Base-by-base conservation (phyloP, 2,113 vertebrate species). In the Prionailurus bengalensis region DNA sequence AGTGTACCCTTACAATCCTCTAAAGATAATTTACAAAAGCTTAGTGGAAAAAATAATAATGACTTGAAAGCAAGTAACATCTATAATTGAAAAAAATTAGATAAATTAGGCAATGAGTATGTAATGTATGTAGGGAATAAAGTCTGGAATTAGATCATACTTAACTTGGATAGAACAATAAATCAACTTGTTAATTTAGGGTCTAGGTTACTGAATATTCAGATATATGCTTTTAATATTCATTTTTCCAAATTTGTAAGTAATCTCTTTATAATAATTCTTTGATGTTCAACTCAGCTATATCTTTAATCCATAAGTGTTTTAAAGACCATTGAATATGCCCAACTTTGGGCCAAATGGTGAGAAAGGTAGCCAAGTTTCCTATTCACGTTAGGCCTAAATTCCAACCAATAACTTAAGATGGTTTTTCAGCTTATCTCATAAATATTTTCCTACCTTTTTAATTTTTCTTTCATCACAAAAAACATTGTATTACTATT, bases 391-490 rank as follows among this genome's bases (percentile, higher is more conserved):
- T 83, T 83, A 61, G 66, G 12, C 36, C 58, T 36, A 63, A 96
- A 71, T 91, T 81, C 8, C 15, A 65, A 36, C 8, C 6, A 33
- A 16, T 55, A 74, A 14, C 29, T 63, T 89, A 45, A 55, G 29
- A 95, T 91, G 3, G 71, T 16, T 68, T 94, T 79, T 84, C 12
- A 58, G 79, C 17, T 82, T 39, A 21, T 36, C 25, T 71, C 66
- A 42, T 48, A 68, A 79, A 80, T 79, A 90, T 53, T 79, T 96
- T 31, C 58, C 42, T 96, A 91, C 11, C 14, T 82, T 92, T 11
- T 70, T 92, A 82, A 81, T 65, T 96, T 94, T 81, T 82, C 5
- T 76, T 51, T 92, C 65, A 89, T 81, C 14, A 87, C 63, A 95
- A 58, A 31, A 82, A 81, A 68, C 85, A 27, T 70, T 36, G 14